phyloP scores from a whole-genome alignment of 1,140 invertebrate genomes.

The Cyclargus thomasi region DNA sequence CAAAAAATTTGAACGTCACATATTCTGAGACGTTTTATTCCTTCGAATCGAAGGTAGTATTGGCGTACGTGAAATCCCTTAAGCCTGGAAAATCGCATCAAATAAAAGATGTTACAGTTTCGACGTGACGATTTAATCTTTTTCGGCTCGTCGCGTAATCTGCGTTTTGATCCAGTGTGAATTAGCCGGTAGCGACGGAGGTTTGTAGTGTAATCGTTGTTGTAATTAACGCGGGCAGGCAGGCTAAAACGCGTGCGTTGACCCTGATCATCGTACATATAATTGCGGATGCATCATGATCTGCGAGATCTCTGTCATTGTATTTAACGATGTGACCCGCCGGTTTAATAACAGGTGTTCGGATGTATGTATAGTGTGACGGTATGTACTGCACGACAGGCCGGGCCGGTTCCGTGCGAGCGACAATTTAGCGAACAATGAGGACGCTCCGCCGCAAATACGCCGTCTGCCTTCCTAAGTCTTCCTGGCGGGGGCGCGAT shows the following conservation, averaged over 20 bases:
- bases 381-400: slow-evolving; percentile 69
- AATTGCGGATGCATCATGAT: slow-evolving; percentile 61
- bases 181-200: background rate
- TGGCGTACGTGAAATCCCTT: slow-evolving; percentile 54
- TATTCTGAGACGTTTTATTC: slow-evolving; percentile 28
- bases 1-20: slow-evolving; percentile 21
- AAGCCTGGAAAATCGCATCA: slow-evolving; percentile 59
- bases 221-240: slow-evolving; percentile 10
- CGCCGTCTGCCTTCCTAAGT: slow-evolving; percentile 58
- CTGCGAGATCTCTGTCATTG: slow-evolving; percentile 62
- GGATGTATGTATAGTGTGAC: slow-evolving; percentile 66
- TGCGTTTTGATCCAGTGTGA: background rate
- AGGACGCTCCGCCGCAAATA: slow-evolving; percentile 67
- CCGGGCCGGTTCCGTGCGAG: slow-evolving; percentile 67
- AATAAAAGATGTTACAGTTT: slow-evolving; percentile 53
- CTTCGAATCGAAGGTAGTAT: slow-evolving; percentile 33
- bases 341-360: slow-evolving; percentile 73
- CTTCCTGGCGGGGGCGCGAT: slow-evolving; percentile 33
- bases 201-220: background rate
- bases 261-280: slow-evolving; percentile 19
- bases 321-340: slow-evolving; percentile 67
- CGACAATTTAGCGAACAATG: slow-evolving; percentile 74
- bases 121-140: slow-evolving; percentile 41
- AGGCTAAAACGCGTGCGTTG: background rate
- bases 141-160: slow-evolving; percentile 30